Percentiles rank a stretch among this genome's conserved stretches.
phyloP scores from a whole-genome alignment of 2,888 invertebrate species.

The Ramazzottius varieornatus region DNA sequence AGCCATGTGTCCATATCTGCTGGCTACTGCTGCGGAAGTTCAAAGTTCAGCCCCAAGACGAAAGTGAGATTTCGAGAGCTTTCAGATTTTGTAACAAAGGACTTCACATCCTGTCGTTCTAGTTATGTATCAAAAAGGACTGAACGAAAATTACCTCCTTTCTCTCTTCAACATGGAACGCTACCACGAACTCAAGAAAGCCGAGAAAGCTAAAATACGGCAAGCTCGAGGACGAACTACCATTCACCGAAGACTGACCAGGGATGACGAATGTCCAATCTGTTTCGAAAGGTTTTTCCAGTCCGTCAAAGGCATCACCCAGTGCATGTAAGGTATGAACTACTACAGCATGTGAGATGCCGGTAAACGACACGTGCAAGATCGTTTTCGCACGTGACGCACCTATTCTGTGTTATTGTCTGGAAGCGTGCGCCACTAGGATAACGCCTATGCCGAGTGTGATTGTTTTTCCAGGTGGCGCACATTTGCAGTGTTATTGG shows the following conservation, averaged over 20 bases:
- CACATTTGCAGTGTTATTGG: no score
- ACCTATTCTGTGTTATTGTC: no score
- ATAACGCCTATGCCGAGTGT: no score
- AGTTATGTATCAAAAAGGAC: neutral
- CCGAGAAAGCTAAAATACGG: neutral
- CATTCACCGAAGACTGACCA: neutral
- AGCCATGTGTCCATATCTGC: neutral
- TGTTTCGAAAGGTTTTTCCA: conserved; percentile 1
- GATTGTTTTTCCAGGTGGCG: no score
- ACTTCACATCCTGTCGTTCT: neutral
- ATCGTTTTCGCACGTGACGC: no score
- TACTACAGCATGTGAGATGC: no score
- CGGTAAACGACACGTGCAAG: no score
- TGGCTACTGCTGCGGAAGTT: neutral
- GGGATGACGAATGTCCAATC: neutral
- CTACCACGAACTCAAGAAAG: neutral
- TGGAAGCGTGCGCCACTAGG: no score
- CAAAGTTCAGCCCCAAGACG: neutral
- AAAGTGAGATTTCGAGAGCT: no score
- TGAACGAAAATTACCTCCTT: neutral
- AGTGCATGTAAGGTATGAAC: neutral
- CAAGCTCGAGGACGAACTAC: neutral
- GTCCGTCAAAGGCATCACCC: neutral
- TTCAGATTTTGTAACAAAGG: no score
- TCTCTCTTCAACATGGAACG: neutral